Conservation (phyloP, 1,140 invertebrate species). For the Zaprionus taronus region DNA sequence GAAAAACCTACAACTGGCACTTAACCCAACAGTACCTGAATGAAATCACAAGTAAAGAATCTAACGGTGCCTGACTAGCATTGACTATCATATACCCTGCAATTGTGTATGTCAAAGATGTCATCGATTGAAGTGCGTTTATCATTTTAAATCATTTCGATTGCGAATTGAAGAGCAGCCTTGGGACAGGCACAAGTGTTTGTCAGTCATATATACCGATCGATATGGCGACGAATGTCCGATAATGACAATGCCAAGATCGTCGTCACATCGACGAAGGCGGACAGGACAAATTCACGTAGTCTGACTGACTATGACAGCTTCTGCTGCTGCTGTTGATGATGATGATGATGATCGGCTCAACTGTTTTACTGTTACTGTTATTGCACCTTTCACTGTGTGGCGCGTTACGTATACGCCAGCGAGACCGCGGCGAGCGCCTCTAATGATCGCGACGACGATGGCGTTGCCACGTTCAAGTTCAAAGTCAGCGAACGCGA, state of each 20-base stretch:
- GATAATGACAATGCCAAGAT: not conserved
- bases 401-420: conserved; percentile 18
- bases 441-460: not conserved
- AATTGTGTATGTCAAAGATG: not conserved
- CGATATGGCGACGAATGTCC: not conserved
- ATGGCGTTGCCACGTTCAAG: conserved; percentile 31
- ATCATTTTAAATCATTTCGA: not conserved
- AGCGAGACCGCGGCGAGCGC: not conserved
- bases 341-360: not conserved
- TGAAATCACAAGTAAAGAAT: conserved; percentile 3
- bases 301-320: not conserved
- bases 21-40: not conserved
- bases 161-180: not conserved
- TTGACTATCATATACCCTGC: not conserved
- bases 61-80: not conserved
- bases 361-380: not conserved
- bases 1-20: not conserved
- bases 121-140: conserved; percentile 1
- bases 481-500: conserved; percentile 33
- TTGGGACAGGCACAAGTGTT: not conserved
- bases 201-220: not conserved
- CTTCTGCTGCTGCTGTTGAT: too few species aligned
- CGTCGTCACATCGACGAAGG: not conserved
- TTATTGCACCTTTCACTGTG: not conserved
- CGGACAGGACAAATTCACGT: not conserved